Base-by-base conservation (phyloP, 2,888 invertebrate species). In the Pantelozetes paolii region DNA sequence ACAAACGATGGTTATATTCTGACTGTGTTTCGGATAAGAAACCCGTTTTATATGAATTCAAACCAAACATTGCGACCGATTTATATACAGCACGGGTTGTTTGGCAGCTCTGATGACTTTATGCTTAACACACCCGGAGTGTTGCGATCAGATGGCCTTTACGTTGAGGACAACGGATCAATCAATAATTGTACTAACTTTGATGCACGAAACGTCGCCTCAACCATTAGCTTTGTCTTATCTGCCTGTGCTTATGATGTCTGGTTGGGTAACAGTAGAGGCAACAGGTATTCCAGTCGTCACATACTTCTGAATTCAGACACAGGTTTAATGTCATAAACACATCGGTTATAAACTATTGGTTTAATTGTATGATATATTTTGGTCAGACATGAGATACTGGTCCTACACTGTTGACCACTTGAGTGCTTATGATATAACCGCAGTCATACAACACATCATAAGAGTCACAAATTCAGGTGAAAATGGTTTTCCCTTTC, bases 341-440 rank as follows among this genome's bases (percentile, higher is more conserved):
- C n/a, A 54, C n/a, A 50, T 50, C 8, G 5, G 20, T n/a, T 50
- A 30, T 23, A 15, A 2, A 8, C 8, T 23, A 20, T n/a, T 20
- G 23, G 3, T 20, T 20, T 20, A 15, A 20, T 3, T 20, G 8
- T 20, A 23, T 20, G 2, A 3, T 15, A 15, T 8, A 54, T 20
- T 23, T 54, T 2, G 3, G 1, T 20, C 2, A 8, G 78, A 80
- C n/a, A 76, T 79, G 3, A 78, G 80, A 40, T 85, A 83, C 78
- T 85, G 85, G 85, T 79, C 79, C 40, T 84, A 80, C 76, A 82
- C 83, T 73, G 84, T 82, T 82, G 84, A 85, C 77, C 83, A 85
- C 75, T 83, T 84, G 83, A 83, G 83, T 0, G 74, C 79, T 70
- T 81, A 82, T 77, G 85, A 85, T 79, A 76, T 85, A n/a, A 83